Base-by-base conservation (phyloP, 1,140 invertebrate species). In the Stegodyphus dumicola region DNA sequence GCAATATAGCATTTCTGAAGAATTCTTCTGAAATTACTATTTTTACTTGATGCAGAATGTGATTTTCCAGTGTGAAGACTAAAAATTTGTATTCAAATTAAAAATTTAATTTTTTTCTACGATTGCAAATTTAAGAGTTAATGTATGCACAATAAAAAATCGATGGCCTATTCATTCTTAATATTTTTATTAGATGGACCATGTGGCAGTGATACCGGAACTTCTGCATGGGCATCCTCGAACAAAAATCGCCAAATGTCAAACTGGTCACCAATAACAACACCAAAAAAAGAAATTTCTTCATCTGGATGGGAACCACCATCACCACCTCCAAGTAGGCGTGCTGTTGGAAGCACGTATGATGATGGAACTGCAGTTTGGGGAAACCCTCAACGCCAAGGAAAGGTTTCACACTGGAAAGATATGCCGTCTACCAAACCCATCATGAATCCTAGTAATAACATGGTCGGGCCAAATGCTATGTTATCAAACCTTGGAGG, bases 301-400 rank as follows among this genome's bases (percentile, higher is more conserved):
- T 92, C 93, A n/a, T 92, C 93, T n/a, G 96, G 96, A 7, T 97
- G 96, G 96, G 96, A 97, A 88, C 96, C 97, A 74, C 56, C 79
- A 73, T 93, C 95, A 6, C 95, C 76, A 13, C 81, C 78, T 13
- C 73, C 56, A 6, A 51, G 49, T 4, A 70, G 86, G 7, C 78
- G 86, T 6, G 53, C 75, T 33, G n/a, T 66, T 6, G 54, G 65
- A 6, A 60, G 81, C 18, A 74, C 52, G 67, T 87, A 88, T 65
- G 96, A 98, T 89, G 96, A 98, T 90, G 97, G 97, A 2, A 98
- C 97, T 15, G 95, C 95, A 11, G 92, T 97, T n/a, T 98, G 97
- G 97, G 96, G 96, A 56, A 94, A 93, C 89, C 93, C 93, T 54
- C 89, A 90, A 51, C 93, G 94, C 87, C 93, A 89, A 69, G 91